Conservation (phyloP, 2,888 invertebrate genomes). For the Agonum fuliginosum region DNA sequence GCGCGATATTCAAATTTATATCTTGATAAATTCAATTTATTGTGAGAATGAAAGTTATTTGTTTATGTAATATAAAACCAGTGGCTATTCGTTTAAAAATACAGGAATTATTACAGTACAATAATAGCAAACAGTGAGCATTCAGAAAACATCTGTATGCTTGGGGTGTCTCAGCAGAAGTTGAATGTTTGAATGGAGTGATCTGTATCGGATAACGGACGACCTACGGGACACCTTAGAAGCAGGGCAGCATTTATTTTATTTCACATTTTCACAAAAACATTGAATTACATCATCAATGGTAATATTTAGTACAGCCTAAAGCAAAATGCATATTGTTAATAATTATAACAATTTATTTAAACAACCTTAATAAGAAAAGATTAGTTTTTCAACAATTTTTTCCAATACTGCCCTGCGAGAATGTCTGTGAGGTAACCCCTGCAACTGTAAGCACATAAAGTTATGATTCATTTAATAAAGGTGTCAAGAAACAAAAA, state of each 20-base stretch:
- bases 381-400: no score
- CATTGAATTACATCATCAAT: no score
- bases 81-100: slow-evolving; percentile 21
- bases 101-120: slow-evolving; percentile 46
- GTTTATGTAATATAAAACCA: slow-evolving; percentile 14
- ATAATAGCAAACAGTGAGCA: slow-evolving; percentile 36
- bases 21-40: not conserved
- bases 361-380: no score
- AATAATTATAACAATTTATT: no score
- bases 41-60: not conserved
- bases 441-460: not conserved
- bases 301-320: no score
- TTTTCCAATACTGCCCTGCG: slow-evolving; percentile 13
- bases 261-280: no score
- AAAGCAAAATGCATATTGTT: no score
- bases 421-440: slow-evolving; percentile 1
- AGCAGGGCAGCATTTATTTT: slow-evolving; percentile 16
- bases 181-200: slow-evolving; percentile 44
- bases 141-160: slow-evolving; percentile 53
- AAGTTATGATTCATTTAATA: slow-evolving; percentile 56
- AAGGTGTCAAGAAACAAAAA: slow-evolving; percentile 56
- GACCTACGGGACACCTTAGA: slow-evolving; percentile 23
- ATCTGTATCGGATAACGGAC: slow-evolving; percentile 58
- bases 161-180: slow-evolving; percentile 40
- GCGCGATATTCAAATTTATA: not conserved